These are phyloP conservation scores for Latrodectus elegans DNA, from an alignment of 2,888 invertebrate genomes.

Conservation along the genomic window DNA sequence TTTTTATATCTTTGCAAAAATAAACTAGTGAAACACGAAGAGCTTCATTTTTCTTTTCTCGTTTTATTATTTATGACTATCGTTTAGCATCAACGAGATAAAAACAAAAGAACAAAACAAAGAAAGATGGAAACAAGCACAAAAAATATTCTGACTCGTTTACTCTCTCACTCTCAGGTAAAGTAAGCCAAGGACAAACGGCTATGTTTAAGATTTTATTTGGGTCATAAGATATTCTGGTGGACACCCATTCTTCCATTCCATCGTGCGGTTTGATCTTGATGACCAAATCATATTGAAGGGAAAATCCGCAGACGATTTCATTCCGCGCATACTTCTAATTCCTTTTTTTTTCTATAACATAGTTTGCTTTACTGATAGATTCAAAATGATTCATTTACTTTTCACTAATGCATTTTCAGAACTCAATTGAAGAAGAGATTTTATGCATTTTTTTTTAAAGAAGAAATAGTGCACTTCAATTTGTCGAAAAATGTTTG, in stretches of 20 bases:
- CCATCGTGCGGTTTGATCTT: constrained; percentile 17
- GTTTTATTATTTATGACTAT: constrained; percentile 41
- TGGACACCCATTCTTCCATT: constrained; percentile 20
- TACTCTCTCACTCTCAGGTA: constrained; percentile 4
- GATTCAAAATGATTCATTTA: no score
- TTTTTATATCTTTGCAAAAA: no score
- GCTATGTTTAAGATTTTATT: constrained; percentile 13
- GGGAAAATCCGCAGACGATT: constrained; percentile 38
- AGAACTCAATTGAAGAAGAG: no score
- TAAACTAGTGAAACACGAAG: no score
- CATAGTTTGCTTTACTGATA: no score
- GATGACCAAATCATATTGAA: neutral
- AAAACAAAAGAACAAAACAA: constrained; percentile 31
- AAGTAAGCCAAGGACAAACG: constrained; percentile 53
- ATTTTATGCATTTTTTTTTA: no score
- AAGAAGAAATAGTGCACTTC: no score
- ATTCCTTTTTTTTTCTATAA: neutral
- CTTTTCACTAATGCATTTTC: no score
- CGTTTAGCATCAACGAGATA: constrained; percentile 17
- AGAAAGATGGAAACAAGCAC: constrained; percentile 23
- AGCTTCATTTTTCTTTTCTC: neutral
- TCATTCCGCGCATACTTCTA: constrained; percentile 29
- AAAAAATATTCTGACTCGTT: neutral
- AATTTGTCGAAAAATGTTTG: no score
- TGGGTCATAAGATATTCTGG: constrained; percentile 49